phyloP scores from a whole-genome alignment of 2,888 invertebrate species.

The Phlogophora meticulosa region DNA sequence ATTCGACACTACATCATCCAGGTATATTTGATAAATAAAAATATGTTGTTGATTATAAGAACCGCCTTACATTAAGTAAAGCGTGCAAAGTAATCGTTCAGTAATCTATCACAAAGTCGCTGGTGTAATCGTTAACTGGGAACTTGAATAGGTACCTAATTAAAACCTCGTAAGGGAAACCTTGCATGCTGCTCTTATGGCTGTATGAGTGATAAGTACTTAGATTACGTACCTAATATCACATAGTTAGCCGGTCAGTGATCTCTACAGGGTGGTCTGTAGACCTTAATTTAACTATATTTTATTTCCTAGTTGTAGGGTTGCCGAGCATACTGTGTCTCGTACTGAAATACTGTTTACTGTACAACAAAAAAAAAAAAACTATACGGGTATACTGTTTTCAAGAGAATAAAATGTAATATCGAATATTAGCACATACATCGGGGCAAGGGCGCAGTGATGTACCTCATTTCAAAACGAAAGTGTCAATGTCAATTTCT shows the following conservation, averaged over 20 bases:
- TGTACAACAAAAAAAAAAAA: no score
- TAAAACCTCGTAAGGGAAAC: constrained; percentile 50
- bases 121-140: constrained; percentile 40
- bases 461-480: no score
- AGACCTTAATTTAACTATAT: no score
- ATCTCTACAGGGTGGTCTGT: constrained; percentile 4
- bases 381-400: no score
- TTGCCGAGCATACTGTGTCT: no score
- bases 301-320: no score
- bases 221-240: constrained; percentile 18
- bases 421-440: no score
- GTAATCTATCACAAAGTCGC: constrained; percentile 45
- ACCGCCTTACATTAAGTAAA: constrained; percentile 30
- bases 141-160: constrained; percentile 46
- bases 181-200: background rate
- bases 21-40: background rate
- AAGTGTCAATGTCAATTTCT: no score
- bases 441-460: no score
- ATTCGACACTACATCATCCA: constrained; percentile 11
- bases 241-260: constrained; percentile 22
- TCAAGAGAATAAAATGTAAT: no score
- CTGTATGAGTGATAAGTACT: background rate
- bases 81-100: constrained; percentile 31
- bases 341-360: no score
- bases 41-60: background rate